A percentile compares a stretch with the other conserved stretches of the same genome.
Conservation (phyloP, 2,888 invertebrate species). For the Theretra japonica region DNA sequence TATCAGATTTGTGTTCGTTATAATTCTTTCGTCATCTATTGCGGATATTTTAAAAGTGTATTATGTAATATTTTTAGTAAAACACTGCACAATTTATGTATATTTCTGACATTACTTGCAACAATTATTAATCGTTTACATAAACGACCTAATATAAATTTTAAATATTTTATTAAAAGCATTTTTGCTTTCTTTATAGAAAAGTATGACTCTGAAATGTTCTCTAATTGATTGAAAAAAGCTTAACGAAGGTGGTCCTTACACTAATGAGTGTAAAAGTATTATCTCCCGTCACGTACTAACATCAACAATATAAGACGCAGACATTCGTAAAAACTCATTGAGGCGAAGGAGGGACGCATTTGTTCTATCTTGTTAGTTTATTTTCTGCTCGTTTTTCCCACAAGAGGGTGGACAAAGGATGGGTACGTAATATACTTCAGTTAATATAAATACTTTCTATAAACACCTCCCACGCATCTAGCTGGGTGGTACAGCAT, state of each 20-base stretch:
- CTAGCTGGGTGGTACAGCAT: conserved; percentile 36
- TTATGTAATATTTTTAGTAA: not conserved
- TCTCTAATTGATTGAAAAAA: not conserved
- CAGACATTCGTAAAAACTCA: conserved; percentile 15
- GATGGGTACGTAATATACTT: conserved; percentile 25
- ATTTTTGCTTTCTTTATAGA: too few species aligned
- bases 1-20: not conserved
- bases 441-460: conserved; percentile 11
- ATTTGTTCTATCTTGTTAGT: conserved; percentile 13
- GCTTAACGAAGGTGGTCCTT: not conserved
- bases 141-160: too few species aligned
- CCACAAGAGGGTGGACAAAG: conserved; percentile 26
- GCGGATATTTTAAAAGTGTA: not conserved
- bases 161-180: too few species aligned
- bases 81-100: not conserved
- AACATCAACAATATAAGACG: not conserved
- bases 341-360: not conserved
- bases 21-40: not conserved
- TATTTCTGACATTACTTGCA: too few species aligned
- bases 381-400: conserved; percentile 25
- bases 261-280: not conserved
- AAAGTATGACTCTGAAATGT: too few species aligned
- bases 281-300: not conserved
- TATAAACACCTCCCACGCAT: conserved; percentile 27
- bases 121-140: too few species aligned